Evolutionary conservation across 2,113 vertebrate species (phyloP), one percentile per base, ranked within the genome.

Genomic region (Saccopteryx leptura): DNA sequence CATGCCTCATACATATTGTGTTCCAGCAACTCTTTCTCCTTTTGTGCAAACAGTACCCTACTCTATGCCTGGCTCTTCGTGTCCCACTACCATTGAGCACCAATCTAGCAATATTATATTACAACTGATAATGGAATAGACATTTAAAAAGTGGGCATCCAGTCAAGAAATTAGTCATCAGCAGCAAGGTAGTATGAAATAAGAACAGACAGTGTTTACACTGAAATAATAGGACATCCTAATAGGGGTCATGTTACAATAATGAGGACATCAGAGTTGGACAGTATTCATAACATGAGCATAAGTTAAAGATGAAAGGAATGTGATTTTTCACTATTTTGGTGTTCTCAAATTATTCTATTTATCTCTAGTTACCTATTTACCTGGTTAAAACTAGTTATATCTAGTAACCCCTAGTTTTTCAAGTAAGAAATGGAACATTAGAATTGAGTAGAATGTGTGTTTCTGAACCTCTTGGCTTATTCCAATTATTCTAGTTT

Each of bases 121-220:
- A 24, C 13, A 63, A 54, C 4, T 66, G 28, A 72, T 24, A 95
- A 33, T 66, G 31, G 33, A 72, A 10, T 50, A 92, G n/a, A 92
- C 39, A 87, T 63, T 95, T 86, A 90, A 66, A 33, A 87, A 75
- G 21, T 91, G 81, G 66, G 48, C 21, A 79, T 83, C 8, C 23
- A 83, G 54, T 93, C 31, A 89, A 61, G 23, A 90, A 90, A 75
- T 60, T 78, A 76, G 13, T 93, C 48, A 93, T 96, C 26, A 83
- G 8, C 8, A 83, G 61, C 15, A 90, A 28, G 21, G 2, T 52
- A 69, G 33, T 68, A 11, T 88, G 28, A 50, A 74, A 11, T 33
- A n/a, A 50, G 24, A 85, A 1, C 28, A 33, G 8, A 63, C 17
- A 48, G 21, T 24, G 10, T 94, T 94, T 95, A 79, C 4, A n/a